A percentile compares a stretch with the other conserved stretches of the same genome.
phyloP scores from a whole-genome alignment of 35 echinoderm and acorn worm species.

The Strongylocentrotus purpuratus region DNA sequence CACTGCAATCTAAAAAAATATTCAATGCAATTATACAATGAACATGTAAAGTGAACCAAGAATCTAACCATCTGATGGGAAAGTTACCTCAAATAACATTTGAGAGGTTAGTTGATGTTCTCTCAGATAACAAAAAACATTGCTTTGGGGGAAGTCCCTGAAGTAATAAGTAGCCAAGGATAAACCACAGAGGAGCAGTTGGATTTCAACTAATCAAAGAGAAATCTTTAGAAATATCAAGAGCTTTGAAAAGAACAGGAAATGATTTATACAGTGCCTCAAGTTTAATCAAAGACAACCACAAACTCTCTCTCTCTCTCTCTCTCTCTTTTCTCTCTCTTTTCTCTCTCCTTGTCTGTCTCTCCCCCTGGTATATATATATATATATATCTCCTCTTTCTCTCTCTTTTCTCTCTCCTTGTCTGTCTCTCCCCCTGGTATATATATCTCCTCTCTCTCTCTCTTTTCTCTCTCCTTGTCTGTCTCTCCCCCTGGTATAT shows the following conservation, averaged over 20 bases:
- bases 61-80: background rate
- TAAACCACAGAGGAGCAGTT: background rate
- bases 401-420: too few species aligned
- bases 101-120: background rate
- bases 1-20: too few species aligned
- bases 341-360: background rate
- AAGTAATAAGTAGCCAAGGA: too few species aligned
- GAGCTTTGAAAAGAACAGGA: background rate
- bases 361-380: too few species aligned
- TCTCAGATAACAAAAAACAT: background rate
- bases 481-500: too few species aligned
- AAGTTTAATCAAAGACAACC: background rate
- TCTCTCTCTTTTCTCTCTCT: background rate
- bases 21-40: too few species aligned
- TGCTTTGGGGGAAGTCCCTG: background rate
- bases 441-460: too few species aligned
- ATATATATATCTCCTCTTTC: too few species aligned
- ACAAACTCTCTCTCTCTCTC: background rate
- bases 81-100: background rate
- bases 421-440: too few species aligned
- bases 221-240: background rate
- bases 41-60: too few species aligned
- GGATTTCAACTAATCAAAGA: constrained; percentile 1
- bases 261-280: too few species aligned
- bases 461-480: too few species aligned